Evolutionary conservation across 2,113 vertebrate genomes (phyloP), one percentile per base, ranked within the genome.

Genomic region (Cavia porcellus): DNA sequence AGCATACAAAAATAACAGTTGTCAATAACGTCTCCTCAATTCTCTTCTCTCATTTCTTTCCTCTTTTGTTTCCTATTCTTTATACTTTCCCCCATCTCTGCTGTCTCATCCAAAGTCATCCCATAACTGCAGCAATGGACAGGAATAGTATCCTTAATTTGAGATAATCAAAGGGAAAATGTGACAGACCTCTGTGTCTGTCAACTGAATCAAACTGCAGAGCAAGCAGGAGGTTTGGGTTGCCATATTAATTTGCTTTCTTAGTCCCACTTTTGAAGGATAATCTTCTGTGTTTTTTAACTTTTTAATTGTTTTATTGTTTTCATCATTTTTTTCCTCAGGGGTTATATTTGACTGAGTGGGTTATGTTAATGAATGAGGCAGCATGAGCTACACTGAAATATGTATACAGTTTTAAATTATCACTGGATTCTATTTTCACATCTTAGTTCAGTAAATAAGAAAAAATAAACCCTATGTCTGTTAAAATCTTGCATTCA

Each of bases 381-480:
- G 84, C 4, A 52, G 7, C 93, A 62, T 68, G 89, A 64, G 86
- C 77, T 81, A 25, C 92, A 35, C 50, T 84, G 81, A 97, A 95
- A 85, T 92, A 89, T 2, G 57, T 84, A 38, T 35, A 90, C 30
- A 91, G 42, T 64, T 93, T 97, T 87, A 97, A 94, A 97, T 88
- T 0, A 2, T 89, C 84, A 38, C 92, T 64, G 14, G 90, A 59
- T 88, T 93, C 94, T 32, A 47, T 81, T 92, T 98, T 94, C 66
- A 89, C 66, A 87, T 86, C 68, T 94, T 96, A 90, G 85, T 92
- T 25, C 59, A 93, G 93, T 64, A 82, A 97, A 90, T 0, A 72
- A 72, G 87, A 96, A 66, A 85, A 95, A 97, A 83, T 72, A 90
- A 92, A 84, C 80, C 57, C 45, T 50, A 4, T 6, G 50, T 68